Evolutionary conservation across 2,113 vertebrate species (phyloP), one percentile per base, ranked within the genome.

Genomic region (Edolisoma coerulescens): DNA sequence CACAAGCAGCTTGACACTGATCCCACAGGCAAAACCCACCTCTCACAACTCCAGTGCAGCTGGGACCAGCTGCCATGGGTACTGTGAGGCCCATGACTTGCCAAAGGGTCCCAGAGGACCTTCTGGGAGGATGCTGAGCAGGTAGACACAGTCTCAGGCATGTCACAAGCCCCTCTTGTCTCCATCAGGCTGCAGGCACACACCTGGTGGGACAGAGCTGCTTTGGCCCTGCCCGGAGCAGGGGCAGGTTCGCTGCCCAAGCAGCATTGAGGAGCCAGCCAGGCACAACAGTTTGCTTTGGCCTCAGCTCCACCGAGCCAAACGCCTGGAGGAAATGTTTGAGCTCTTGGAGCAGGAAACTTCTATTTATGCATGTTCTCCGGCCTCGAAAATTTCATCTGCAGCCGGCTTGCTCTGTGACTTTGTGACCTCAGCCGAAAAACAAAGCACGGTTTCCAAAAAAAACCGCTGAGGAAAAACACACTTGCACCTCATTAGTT

Each of bases 361-460:
- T 94, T 95, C 90, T 96, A 97, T 97, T 97, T 97, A 93, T 89
- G 87, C 93, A 59, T 88, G 80, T 96, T 96, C 96, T 93, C 93
- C 45, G 14, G 95, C 87, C 95, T 94, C 91, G 50, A 95, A 91
- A 97, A 96, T 92, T 97, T 94, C 96, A 92, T 97, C 84, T 95
- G 94, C 70, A 94, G 87, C 87, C 90, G 13, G 78, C 95, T 97
- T 83, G 59, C 82, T 93, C 10, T 11, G 73, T 95, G 93, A 96
- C 95, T 97, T 93, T 6, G 14, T 96, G 95, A 97, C 96, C 96
- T 93, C 93, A 82, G 45, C 94, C 44, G 16, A 97, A 97, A 96
- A 93, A 95, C 95, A 94, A 94, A 96, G 93, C 89, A 83, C 20
- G 11, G 89, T 70, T 96, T 97, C 97, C 89, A 97, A 96, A 96